These are phyloP conservation scores for Pogonophryne albipinna DNA, from an alignment of 2,797 vertebrate species.

Conservation along the genomic window DNA sequence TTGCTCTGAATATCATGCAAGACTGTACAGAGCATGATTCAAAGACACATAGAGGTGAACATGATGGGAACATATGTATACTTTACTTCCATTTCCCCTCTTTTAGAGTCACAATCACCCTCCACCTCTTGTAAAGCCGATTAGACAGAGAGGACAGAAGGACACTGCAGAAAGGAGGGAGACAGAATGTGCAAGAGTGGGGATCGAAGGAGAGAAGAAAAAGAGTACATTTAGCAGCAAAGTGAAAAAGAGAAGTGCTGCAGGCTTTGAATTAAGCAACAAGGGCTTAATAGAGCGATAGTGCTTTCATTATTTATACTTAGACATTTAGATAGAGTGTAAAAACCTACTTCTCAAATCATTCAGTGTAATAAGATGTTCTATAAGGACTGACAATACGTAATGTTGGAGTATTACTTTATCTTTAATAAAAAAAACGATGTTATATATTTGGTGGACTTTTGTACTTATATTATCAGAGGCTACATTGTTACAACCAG, in stretches of 20 bases:
- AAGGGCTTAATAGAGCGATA: not conserved
- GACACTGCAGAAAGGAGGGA: constrained; percentile 28
- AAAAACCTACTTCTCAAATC: not conserved
- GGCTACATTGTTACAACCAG: too few relatives aligned
- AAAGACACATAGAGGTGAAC: constrained; percentile 1
- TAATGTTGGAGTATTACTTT: too few relatives aligned
- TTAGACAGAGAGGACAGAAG: constrained; percentile 30
- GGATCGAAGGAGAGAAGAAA: not conserved
- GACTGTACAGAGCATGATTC: not conserved
- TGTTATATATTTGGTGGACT: too few relatives aligned
- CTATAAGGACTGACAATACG: too few relatives aligned
- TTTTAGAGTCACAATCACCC: constrained; percentile 6
- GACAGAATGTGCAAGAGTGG: not conserved
- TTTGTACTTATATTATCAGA: too few relatives aligned
- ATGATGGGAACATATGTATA: not conserved
- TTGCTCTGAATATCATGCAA: not conserved
- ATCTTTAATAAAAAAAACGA: too few relatives aligned
- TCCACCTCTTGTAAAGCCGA: constrained; percentile 34
- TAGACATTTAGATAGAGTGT: not conserved
- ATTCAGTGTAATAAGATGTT: not conserved
- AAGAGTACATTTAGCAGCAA: not conserved
- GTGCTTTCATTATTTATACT: not conserved
- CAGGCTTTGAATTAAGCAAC: not conserved
- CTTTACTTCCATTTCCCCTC: not conserved
- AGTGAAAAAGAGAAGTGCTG: not conserved